These are phyloP conservation scores for Geotrupes spiniger DNA, from an alignment of 2,888 invertebrate genomes.

Conservation along the genomic window DNA sequence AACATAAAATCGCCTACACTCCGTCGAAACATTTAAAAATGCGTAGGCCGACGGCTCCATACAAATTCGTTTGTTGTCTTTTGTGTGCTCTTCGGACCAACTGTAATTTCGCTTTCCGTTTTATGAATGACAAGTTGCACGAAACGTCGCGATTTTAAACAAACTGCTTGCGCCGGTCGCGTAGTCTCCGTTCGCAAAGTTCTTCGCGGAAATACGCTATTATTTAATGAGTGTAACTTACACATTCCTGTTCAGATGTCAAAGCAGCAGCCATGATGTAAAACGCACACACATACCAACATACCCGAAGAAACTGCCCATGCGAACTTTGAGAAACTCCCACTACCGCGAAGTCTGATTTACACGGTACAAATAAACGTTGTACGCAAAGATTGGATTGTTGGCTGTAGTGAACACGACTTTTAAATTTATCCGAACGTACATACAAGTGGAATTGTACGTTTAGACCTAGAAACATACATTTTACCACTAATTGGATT, in stretches of 20 bases:
- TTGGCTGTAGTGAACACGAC: no score
- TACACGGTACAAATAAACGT: neutral
- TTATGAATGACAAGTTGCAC: conserved; percentile 14
- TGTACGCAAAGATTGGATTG: no score
- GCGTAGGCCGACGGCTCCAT: conserved; percentile 22
- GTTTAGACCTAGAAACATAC: no score
- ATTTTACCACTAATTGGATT: no score
- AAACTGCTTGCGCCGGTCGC: neutral
- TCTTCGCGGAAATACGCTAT: conserved; percentile 1
- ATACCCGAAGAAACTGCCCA: conserved; percentile 22
- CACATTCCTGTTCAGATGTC: conserved; percentile 75
- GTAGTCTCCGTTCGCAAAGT: neutral
- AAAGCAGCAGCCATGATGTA: conserved; percentile 68
- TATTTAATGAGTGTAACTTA: conserved; percentile 52
- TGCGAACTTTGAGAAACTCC: conserved; percentile 7
- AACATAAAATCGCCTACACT: conserved; percentile 19
- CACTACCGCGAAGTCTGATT: neutral
- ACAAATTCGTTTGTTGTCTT: conserved; percentile 19
- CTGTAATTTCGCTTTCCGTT: conserved; percentile 11
- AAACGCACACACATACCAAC: conserved; percentile 25
- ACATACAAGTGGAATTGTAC: no score
- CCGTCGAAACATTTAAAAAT: conserved; percentile 15
- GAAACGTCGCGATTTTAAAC: neutral
- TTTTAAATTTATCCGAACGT: no score
- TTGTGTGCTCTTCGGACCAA: conserved; percentile 10